Base-by-base conservation (phyloP, 1,140 invertebrate genomes). In the Babylonia areolata region DNA sequence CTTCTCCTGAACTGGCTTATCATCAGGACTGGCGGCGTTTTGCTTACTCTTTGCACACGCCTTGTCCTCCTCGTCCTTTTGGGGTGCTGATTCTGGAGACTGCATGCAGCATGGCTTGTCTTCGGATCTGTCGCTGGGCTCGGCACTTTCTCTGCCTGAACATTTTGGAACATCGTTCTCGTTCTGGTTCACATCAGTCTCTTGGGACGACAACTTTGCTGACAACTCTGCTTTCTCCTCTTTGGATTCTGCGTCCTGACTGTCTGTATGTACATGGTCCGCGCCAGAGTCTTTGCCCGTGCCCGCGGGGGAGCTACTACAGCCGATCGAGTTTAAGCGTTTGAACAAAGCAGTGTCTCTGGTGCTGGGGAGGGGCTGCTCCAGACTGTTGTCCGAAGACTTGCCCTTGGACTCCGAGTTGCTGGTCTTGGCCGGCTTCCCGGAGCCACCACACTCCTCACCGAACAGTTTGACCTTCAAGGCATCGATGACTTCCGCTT, bases 391-490 rank as follows among this genome's bases (percentile, higher is more conserved):
- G 46, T 81, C 64, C 9, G n/a, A 37, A 0, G 84, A 85, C 31
- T 20, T 15, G 11, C 2, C 42, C 23, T 54, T 80, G 42, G 78
- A 58, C 31, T 51, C 78, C n/a, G 69, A 28, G 20, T 17, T 37
- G 42, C 58, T 42, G n/a, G 82, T 40, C 42, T 46, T 39, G 39
- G 58, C 31, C 5, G 69, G 42, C 37, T 54, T 73, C 1, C 40
- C 54, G 78, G 11, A 3, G 77, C 39, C 39, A 64, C 58, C 23
- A n/a, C 58, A 64, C 58, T 64, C 58, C 58, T 64, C 58, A 23
- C 58, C 58, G 96, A 97, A 90, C 96, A 95, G 88, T 96, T 96
- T 23, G 96, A 96, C 37, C 81, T 86, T 89, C 80, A 88, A 42
- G 37, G 84, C 96, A 96, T 87, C 88, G 28, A 90, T 89, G 31